Base-by-base conservation (phyloP, 2,797 vertebrate species). In the Artibeus jamaicensis region DNA sequence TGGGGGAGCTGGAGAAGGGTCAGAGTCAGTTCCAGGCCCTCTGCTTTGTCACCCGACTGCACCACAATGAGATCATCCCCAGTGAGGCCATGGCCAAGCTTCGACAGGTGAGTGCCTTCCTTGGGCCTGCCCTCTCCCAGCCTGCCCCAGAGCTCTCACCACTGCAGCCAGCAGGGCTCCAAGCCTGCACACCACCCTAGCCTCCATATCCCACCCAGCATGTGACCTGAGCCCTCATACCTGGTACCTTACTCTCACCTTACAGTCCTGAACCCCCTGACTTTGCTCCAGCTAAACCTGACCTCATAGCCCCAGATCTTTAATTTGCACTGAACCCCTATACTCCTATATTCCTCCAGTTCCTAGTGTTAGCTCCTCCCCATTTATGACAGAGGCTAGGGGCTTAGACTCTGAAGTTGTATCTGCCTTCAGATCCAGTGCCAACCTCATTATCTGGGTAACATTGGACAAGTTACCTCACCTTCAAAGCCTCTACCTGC, bases 61-160 rank as follows among this genome's bases (percentile, higher is more conserved):
- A 98, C 97, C 99, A 98, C 98, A 99, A 99, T 98, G 99, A 99
- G 98, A 99, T 99, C 98, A 99, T 99, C 98, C 99, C 99, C 98
- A 99, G 99, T 2, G 99, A 99, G 97, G 99, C 99, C 65, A 99
- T 99, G 99, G 99, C 99, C 5, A 99, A 99, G 95, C 99, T 99
- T 92, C 98, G 99, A 95, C 99, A 99, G 99, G 99, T 99, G 84
- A 97, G 97, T 14, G 48, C 53, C 71, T 11, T 2, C 57, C 48
- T 29, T 2, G 7, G 10, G 34, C 44, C 62, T 46, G 29, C 15
- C 76, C n/a, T 2, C 37, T 3, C 29, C 84, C 39, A 9, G 50
- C 50, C 44, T 7, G 32, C 57, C 65, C 76, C 32, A 0, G 57
- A 11, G 26, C 44, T 57, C 0, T 0, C 18, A 32, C 34, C 21